A percentile compares a stretch with the other conserved stretches of the same genome.
Conservation (phyloP, 2,797 vertebrate species). For the Pseudomugil gertrudae region DNA sequence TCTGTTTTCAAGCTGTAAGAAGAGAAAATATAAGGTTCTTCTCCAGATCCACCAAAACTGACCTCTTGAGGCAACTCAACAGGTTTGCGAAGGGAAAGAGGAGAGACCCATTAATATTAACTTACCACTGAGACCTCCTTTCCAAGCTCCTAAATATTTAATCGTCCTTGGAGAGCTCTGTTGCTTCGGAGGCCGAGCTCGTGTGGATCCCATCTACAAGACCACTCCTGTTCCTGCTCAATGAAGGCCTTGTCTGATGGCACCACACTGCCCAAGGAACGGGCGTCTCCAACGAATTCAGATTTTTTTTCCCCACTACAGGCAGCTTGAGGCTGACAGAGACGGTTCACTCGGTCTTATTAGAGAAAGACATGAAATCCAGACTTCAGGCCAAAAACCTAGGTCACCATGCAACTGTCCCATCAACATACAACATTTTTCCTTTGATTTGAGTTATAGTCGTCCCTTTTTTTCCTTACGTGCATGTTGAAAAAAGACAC, state of each 20-base stretch:
- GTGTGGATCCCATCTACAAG: slow-evolving; percentile 82
- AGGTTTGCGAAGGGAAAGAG: slow-evolving; percentile 81
- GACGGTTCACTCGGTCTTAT: slow-evolving; percentile 60
- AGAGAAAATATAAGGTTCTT: slow-evolving; percentile 45
- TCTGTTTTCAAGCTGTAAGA: slow-evolving; percentile 11
- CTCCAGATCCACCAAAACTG: slow-evolving; percentile 60
- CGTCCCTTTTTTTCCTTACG: not conserved
- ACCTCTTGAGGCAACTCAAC: slow-evolving; percentile 67
- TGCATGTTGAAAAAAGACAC: slow-evolving; percentile 20
- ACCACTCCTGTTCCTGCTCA: slow-evolving; percentile 84
- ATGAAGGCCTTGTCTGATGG: slow-evolving; percentile 84
- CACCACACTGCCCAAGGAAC: slow-evolving; percentile 81
- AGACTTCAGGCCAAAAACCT: slow-evolving; percentile 47
- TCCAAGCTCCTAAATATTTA: slow-evolving; percentile 85
- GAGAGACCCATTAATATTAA: slow-evolving; percentile 87
- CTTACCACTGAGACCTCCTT: slow-evolving; percentile 83
- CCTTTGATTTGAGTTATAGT: slow-evolving; percentile 33
- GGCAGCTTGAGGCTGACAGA: slow-evolving; percentile 69
- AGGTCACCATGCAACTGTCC: slow-evolving; percentile 7
- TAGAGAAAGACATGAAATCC: slow-evolving; percentile 53
- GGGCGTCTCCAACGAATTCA: slow-evolving; percentile 82
- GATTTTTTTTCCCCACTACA: slow-evolving; percentile 66
- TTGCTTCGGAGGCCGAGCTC: slow-evolving; percentile 74
- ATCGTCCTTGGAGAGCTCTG: slow-evolving; percentile 83
- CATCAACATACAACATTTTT: slow-evolving; percentile 15